Evolutionary conservation across 2,113 vertebrate genomes (phyloP), one percentile per base, ranked within the genome.

Genomic region (Bubo scandiacus): DNA sequence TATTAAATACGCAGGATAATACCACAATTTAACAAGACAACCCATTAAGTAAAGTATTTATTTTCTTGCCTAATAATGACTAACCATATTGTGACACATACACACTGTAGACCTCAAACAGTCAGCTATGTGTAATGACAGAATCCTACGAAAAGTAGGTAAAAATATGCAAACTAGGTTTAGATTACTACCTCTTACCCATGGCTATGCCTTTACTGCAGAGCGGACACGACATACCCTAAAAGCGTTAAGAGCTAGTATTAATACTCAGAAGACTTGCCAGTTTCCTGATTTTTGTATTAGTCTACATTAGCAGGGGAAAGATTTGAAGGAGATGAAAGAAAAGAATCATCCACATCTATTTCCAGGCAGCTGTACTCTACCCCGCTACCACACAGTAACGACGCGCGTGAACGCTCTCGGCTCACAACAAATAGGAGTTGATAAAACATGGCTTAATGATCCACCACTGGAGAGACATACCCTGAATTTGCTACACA

Each of bases 401-500:
- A 49, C 0, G 1, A 38, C 4, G 18, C 3, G 0, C 0, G 0
- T 14, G 29, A 57, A 36, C 12, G 1, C 20, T 17, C 62, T 32
- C 3, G 0, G 42, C 30, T 78, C 23, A 22, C 40, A 30, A 16
- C 1, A 0, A 54, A 8, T 1, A 1, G 2, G 9, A 71, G 6
- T 8, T 55, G 8, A 13, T 13, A 22, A 9, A 29, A 22, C 19
- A 12, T 1, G 1, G 15, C 12, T 47, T 34, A 20, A 30, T 19
- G 27, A 9, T 10, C 40, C 61, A 19, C 15, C 26, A 12, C 1
- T 0, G 52, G 23, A 72, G 40, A 62, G 32, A 42, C 11, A 4
- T 8, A 45, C 6, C 30, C 38, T 21, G 21, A 40, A 25, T 29
- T 47, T 21, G 12, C 49, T 17, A 8, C 0, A 0, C 57, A 42